Percentiles rank a stretch among this genome's conserved stretches.
Conservation (phyloP, 2,113 vertebrate genomes). For the Alethe diademata region DNA sequence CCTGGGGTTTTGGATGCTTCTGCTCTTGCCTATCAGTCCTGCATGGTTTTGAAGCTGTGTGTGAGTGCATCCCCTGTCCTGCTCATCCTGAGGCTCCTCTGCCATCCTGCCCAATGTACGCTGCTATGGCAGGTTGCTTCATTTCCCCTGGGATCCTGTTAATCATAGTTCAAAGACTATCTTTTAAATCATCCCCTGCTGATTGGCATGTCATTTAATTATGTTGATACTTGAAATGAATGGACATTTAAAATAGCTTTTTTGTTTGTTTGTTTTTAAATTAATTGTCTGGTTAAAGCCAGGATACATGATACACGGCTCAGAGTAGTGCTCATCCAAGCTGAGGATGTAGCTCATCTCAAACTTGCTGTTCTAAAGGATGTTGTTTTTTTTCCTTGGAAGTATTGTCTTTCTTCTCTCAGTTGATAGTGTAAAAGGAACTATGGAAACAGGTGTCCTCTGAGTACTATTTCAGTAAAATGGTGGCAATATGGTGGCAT, state of each 20-base stretch:
- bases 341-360: background rate
- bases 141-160: background rate
- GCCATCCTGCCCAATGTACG: rapidly evolving
- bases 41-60: background rate
- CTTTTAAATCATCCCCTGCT: background rate
- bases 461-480: background rate
- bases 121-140: background rate
- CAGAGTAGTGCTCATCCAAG: background rate
- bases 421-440: background rate
- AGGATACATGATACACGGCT: background rate
- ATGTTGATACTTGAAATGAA: background rate
- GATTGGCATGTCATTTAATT: background rate
- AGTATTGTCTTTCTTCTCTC: background rate
- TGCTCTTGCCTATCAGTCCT: background rate
- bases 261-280: background rate
- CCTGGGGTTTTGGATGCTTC: background rate
- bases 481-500: background rate
- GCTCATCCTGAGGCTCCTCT: background rate
- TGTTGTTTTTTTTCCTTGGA: rapidly evolving
- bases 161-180: background rate
- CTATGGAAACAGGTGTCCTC: background rate
- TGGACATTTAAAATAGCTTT: background rate
- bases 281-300: background rate
- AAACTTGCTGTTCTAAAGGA: background rate
- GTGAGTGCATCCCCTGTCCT: rapidly evolving